Evolutionary conservation across 2,797 vertebrate species (phyloP), one percentile per base, ranked within the genome.

Genomic region (Trichosurus vulpecula): DNA sequence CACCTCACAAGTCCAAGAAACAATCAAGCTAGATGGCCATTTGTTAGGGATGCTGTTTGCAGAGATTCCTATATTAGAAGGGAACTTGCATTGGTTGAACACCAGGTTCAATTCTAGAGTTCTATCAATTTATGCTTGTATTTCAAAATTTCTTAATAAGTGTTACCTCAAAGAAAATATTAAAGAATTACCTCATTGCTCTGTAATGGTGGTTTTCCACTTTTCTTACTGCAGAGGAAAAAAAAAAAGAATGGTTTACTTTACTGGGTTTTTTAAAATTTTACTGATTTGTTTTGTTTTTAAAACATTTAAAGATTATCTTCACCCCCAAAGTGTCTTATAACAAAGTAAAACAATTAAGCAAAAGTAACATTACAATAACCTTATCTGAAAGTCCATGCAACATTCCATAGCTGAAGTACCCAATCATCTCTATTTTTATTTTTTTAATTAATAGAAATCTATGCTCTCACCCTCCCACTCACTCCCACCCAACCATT

Each of bases 111-210:
- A 95, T 54, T 93, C 52, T 95, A 94, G 95, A 96, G 96, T 47
- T 90, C 61, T 91, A 55, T 90, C 5, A 95, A n/a, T 96, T 94
- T 66, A 57, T 92, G 41, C 41, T 94, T 81, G 8, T 25, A 95
- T 93, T 90, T 96, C 58, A 95, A 95, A 97, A 96, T 57, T 94
- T 92, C 27, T 31, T 66, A 95, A 91, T 30, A 94, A 94, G 95
- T 90, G 93, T 90, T 90, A 97, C 55, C 30, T 29, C 74, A 91
- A 93, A 95, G 89, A 96, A 41, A 81, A 96, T 35, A 95, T 95
- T 95, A 95, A 97, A 97, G 6, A 96, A 96, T 98, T 99, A 99
- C 99, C 98, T 99, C 99, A 97, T 98, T 99, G 98, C 97, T 98
- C 97, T 99, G 98, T 94, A 97, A 90, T 16, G 97, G 94, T 93